Base-by-base conservation (phyloP, 2,888 invertebrate genomes). In the Chymomyza amoena region DNA sequence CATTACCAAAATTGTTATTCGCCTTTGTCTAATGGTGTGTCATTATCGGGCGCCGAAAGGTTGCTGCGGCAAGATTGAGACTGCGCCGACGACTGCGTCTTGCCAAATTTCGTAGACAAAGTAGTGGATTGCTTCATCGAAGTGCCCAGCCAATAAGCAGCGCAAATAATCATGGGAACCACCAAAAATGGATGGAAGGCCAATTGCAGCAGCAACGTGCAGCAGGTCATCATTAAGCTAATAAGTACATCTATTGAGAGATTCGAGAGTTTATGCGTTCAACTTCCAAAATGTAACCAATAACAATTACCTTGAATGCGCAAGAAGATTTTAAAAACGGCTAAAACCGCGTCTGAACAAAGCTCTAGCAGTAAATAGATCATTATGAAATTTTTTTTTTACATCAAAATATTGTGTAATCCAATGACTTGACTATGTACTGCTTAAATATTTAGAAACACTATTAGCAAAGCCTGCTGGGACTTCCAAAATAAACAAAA, bases 131-230 rank as follows among this genome's bases (percentile, higher is more conserved):
- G 72, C 9, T 32, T 28, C 72, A 68, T 75, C 5, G 61, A 7
- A 10, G 73, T 74, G 3, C 68, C 72, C 5, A 78, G 2, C 15
- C 71, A 10, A 32, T 67, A 75, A 25, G 69, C 72, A 6, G 10
- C 20, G 0, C 54, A 70, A 0, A 71, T 0, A 0, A 85, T 6
- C 57, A 72, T 70, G 1, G 89, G 84, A 4, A 84, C 4, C 9
- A 84, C 15, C 64, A 89, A 69, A 15, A 87, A 2, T 7, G 84
- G 84, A 69, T 84, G 83, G 45, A 73, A 85, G 1, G 66, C 74
- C 18, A 83, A 1, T 20, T 76, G 66, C 36, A 89, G 18, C 0
- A 60, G 66, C 45, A 64, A 59, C 32, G 85, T 32, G 9, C 76
- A 75, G n/a, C 68, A 67, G 13, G 66, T 32, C 81, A 87, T 80